phyloP scores from a whole-genome alignment of 2,113 vertebrate genomes.

The Neotoma lepida region DNA sequence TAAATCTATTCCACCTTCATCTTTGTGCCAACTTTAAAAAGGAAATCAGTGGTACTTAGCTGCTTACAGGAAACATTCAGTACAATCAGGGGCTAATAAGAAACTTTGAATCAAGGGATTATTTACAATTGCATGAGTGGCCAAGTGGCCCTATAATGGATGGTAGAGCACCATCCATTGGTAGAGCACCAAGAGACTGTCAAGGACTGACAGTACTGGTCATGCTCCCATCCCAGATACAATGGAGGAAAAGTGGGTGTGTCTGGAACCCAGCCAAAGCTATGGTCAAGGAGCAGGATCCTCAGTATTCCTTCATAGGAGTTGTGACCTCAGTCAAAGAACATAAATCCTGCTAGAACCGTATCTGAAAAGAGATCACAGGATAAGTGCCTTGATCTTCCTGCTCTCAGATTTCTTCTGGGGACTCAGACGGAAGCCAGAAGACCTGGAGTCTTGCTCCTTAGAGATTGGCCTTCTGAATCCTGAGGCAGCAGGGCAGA shows the following conservation, averaged over 20 bases:
- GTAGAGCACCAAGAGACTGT: not conserved
- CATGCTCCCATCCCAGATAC: not conserved
- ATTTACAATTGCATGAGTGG: not conserved
- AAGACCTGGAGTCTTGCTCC: not conserved
- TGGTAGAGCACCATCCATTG: not conserved
- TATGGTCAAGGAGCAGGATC: not conserved
- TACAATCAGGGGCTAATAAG: not conserved
- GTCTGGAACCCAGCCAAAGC: not conserved
- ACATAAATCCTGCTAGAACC: not conserved
- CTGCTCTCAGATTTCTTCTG: not conserved
- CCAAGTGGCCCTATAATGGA: not conserved
- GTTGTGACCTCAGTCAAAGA: not conserved
- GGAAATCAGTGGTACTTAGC: not conserved
- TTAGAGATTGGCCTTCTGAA: not conserved
- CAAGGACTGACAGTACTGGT: not conserved
- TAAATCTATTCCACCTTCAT: not conserved
- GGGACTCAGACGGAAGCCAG: not conserved
- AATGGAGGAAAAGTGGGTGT: not conserved
- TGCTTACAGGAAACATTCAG: not conserved
- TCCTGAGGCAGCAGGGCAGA: not conserved
- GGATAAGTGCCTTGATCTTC: not conserved
- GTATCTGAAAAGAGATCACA: not conserved
- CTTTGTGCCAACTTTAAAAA: not conserved
- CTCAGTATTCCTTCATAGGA: not conserved
- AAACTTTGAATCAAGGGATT: not conserved